Evolutionary conservation across 2,797 vertebrate genomes (phyloP).

Genomic region (Thamnophis elegans): DNA sequence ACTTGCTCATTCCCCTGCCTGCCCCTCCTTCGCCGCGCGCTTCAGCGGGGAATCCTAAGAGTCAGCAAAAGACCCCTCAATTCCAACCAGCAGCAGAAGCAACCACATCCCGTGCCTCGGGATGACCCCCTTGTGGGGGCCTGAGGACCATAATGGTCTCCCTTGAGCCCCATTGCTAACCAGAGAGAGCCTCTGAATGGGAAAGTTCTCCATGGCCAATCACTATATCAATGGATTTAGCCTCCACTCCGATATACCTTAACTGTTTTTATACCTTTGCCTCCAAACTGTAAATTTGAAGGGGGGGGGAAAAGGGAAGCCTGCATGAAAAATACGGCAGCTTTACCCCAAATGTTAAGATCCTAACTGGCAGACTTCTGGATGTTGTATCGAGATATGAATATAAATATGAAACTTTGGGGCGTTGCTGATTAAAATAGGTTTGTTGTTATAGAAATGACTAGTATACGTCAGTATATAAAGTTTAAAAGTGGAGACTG

Average conservation of each 20-base stretch:
- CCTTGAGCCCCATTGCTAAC: not conserved
- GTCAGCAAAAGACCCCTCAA: not conserved
- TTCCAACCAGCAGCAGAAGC: not conserved
- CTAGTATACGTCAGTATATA: not conserved
- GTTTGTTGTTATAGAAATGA: not conserved
- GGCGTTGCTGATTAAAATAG: not conserved
- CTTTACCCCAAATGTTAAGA: not conserved
- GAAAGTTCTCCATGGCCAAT: not conserved
- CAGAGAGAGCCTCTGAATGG: not conserved
- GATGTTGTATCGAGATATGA: not conserved
- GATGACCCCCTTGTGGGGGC: not conserved
- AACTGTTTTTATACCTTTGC: not conserved
- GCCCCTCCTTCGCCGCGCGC: not conserved
- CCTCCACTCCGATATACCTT: not conserved
- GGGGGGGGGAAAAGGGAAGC: not conserved
- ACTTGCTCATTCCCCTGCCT: not conserved
- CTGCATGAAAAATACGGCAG: not conserved
- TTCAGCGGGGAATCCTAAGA: not conserved
- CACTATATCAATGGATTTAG: not conserved
- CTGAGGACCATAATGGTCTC: not conserved
- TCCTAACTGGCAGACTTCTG: not conserved
- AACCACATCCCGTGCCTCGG: not conserved
- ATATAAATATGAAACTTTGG: not conserved
- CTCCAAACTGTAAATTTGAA: not conserved
- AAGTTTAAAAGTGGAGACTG: not conserved